Conservation (phyloP, 2,888 invertebrate species). For the Octodonta nipae region DNA sequence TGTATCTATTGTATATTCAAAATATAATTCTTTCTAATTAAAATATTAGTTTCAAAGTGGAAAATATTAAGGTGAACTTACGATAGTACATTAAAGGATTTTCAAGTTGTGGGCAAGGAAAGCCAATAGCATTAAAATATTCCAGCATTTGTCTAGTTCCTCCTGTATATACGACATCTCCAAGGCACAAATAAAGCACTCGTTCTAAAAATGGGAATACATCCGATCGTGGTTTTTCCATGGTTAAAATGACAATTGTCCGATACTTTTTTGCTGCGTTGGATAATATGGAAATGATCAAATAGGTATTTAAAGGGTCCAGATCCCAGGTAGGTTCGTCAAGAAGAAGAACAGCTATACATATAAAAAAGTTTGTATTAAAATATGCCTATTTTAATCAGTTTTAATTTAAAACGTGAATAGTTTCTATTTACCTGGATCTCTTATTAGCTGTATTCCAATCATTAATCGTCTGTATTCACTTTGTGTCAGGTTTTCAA, state of each 20-base stretch:
- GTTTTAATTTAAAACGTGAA: no score
- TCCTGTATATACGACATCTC: constrained; percentile 83
- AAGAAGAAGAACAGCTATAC: constrained; percentile 66
- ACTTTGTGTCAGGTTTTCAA: constrained; percentile 72
- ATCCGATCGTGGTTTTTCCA: constrained; percentile 88
- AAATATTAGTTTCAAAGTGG: no score
- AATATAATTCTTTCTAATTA: no score
- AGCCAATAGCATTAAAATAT: constrained; percentile 89
- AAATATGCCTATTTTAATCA: no score
- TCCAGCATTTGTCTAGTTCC: constrained; percentile 84
- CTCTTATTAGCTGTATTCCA: constrained; percentile 82
- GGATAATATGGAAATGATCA: constrained; percentile 85
- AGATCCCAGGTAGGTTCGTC: constrained; percentile 92
- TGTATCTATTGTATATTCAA: no score
- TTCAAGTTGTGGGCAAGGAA: constrained; percentile 90
- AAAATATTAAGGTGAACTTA: no score
- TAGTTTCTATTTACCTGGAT: constrained; percentile 60
- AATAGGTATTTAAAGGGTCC: constrained; percentile 87
- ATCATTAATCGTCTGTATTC: constrained; percentile 83
- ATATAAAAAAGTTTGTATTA: not conserved
- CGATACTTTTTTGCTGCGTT: constrained; percentile 82
- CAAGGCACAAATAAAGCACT: constrained; percentile 78
- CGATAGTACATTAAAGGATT: constrained; percentile 97
- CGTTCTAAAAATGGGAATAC: constrained; percentile 90
- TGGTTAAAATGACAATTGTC: constrained; percentile 76